Base-by-base conservation (phyloP, 2,888 invertebrate genomes). In the Drosophila lacicola region DNA sequence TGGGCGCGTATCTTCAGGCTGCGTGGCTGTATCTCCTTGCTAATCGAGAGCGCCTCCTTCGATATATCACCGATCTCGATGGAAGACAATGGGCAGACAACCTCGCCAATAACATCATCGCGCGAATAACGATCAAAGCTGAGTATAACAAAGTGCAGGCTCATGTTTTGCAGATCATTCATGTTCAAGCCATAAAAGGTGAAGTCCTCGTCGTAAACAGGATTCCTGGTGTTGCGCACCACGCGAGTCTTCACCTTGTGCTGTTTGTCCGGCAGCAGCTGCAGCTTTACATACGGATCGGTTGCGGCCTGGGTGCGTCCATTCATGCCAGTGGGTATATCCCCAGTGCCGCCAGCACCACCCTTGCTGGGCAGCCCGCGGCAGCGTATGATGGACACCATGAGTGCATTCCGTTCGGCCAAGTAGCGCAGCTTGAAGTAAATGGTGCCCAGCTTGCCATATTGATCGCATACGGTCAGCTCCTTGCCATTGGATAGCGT, bases 181-280 rank as follows among this genome's bases (percentile, higher is more conserved):
- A 96, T 95, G 53, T 95, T 95, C 87, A 98, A 95, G 60, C 99
- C 99, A 91, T 98, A 99, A 94, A 99, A 99, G 1, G 99, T 99
- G 92, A 99, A 99, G 92, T 99, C 99, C 93, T 99, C 99, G 90
- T 99, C 99, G 93, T 99, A 99, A 2, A 98, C 96, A 0, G 99
- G 99, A 93, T 98, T 97, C 57, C 97, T 95, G 47, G 99, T 99
- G 92, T 99, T 98, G 78, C 99, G 95, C 41, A 99, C 95, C 9
- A 99, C 99, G 64, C 99, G 91, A 69, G 98, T 98, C 93, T 98
- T 99, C 61, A 98, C 98, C 92, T 98, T 98, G 92, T 99, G 98
- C 91, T 98, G 98, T 92, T 99, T 99, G 90, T 99, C 99, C 0
- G 99, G 99, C 78, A 99, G 93, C 41, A 99, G 94, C 92, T 99